A percentile compares a stretch with the other conserved stretches of the same genome.
These are phyloP conservation scores for Pectinophora gossypiella DNA, from an alignment of 1,140 invertebrate genomes.

Conservation along the genomic window DNA sequence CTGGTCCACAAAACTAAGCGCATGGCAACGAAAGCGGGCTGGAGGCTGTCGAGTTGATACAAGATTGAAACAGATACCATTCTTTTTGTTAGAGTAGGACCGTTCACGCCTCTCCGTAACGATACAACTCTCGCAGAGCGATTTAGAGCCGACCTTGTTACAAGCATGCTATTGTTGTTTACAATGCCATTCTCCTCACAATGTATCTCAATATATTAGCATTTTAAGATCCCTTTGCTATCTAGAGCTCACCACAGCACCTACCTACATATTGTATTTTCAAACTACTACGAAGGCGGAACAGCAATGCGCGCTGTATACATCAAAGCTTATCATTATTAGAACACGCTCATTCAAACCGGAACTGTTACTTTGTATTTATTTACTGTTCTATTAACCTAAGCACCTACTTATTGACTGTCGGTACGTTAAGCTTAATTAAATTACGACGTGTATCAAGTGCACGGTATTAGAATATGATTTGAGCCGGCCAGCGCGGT, in stretches of 20 bases:
- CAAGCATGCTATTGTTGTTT: background rate
- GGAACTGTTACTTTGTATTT: no score
- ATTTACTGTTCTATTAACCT: no score
- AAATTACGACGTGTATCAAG: no score
- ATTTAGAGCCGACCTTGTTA: background rate
- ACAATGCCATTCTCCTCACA: background rate
- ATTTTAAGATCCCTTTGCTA: no score
- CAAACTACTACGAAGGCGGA: no score
- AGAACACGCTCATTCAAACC: no score
- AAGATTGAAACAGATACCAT: constrained; percentile 36
- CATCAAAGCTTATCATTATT: no score
- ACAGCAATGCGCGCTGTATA: no score
- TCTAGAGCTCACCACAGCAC: no score
- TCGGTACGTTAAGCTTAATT: no score
- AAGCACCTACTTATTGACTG: no score
- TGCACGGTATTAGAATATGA: background rate
- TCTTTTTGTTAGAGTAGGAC: constrained; percentile 11
- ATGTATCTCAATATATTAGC: background rate
- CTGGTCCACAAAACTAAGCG: constrained; percentile 49
- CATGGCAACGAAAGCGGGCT: constrained; percentile 41
- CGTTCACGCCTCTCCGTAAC: background rate
- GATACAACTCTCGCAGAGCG: background rate
- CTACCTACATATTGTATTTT: no score
- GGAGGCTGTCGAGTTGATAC: constrained; percentile 49
- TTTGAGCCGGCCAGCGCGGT: background rate